phyloP scores from a whole-genome alignment of 1,140 invertebrate genomes.

The Papilio aristodemus region DNA sequence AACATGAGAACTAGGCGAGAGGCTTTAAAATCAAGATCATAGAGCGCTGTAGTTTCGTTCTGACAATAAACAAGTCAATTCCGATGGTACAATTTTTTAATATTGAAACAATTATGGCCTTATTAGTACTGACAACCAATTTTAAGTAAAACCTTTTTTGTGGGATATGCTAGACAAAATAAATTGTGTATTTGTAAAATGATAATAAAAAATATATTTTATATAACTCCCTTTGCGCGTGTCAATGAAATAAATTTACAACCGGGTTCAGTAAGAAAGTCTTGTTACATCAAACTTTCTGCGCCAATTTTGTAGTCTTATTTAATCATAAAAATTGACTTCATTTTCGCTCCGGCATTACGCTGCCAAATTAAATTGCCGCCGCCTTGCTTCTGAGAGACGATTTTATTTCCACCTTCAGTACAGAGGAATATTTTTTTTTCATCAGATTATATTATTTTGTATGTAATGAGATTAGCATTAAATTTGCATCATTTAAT shows the following conservation, averaged over 20 bases:
- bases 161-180: no score
- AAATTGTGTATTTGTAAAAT: no score
- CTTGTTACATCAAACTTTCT: slow-evolving; percentile 15
- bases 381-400: slow-evolving; percentile 21
- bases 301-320: slow-evolving; percentile 30
- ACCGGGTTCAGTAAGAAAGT: not conserved
- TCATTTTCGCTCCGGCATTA: slow-evolving; percentile 30
- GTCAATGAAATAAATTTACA: slow-evolving; percentile 7
- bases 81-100: no score
- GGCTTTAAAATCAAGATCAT: not conserved
- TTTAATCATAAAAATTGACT: slow-evolving; percentile 32
- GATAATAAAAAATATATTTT: not conserved
- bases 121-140: no score
- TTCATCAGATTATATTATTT: slow-evolving; percentile 26
- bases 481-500: not conserved
- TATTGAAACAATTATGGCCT: not conserved
- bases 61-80: no score
- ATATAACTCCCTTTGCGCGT: not conserved
- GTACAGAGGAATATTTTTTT: slow-evolving; percentile 25
- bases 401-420: slow-evolving; percentile 28
- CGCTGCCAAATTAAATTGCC: slow-evolving; percentile 29
- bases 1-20: not conserved
- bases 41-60: not conserved
- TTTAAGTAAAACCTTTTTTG: no score
- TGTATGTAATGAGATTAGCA: not conserved